Evolutionary conservation across 2,113 vertebrate species (phyloP).

Genomic region (Oncorhynchus nerka): DNA sequence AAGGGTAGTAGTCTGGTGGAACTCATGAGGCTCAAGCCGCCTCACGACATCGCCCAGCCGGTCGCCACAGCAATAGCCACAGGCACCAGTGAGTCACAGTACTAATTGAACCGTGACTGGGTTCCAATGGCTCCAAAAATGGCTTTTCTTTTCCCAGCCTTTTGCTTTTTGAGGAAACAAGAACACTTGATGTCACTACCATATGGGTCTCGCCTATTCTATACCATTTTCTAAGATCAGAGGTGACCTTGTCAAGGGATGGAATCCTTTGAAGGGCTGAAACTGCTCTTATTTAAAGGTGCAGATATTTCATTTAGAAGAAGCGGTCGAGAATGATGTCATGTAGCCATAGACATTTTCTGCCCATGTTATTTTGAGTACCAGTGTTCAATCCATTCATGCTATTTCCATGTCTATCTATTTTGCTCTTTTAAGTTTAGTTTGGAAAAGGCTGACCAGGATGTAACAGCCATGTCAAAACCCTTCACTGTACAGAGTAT

Average conservation of each 20-base stretch:
- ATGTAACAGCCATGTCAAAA: not conserved
- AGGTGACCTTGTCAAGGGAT: not conserved
- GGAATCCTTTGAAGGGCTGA: not conserved
- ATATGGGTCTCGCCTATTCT: no score
- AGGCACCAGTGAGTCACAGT: constrained; percentile 78
- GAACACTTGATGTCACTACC: not conserved
- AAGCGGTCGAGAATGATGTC: not conserved
- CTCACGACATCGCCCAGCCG: constrained; percentile 92
- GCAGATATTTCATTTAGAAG: not conserved
- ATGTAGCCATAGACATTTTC: not conserved
- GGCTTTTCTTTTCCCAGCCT: not conserved
- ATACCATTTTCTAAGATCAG: not conserved
- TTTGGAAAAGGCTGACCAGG: no score
- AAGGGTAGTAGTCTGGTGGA: constrained; percentile 94
- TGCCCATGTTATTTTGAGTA: not conserved
- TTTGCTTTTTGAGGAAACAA: not conserved
- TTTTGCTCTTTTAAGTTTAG: no score
- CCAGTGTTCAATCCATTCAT: not conserved
- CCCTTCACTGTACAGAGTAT: not conserved
- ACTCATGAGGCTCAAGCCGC: constrained; percentile 96
- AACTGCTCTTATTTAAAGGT: not conserved
- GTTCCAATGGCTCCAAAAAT: not conserved
- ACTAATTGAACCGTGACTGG: not conserved
- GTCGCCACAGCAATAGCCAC: constrained; percentile 93
- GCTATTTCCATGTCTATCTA: no score